These are phyloP conservation scores for Coenonympha glycerion DNA, from an alignment of 2,888 invertebrate species.

Conservation along the genomic window DNA sequence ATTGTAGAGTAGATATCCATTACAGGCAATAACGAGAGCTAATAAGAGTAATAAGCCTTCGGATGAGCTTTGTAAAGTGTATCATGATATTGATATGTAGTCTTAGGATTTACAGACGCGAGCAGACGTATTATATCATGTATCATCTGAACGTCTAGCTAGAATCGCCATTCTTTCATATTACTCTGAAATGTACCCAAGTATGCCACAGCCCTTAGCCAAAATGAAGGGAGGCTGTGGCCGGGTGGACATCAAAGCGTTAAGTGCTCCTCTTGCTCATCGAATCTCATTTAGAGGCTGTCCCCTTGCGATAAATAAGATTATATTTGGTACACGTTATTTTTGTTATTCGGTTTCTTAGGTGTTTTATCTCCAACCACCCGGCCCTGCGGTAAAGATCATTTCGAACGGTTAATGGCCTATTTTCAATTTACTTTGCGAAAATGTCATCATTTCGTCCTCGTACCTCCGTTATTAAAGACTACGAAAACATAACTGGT, in stretches of 20 bases:
- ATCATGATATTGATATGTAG: too few species aligned
- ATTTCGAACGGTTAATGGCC: slow-evolving; percentile 11
- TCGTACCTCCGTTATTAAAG: background rate
- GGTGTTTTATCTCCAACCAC: slow-evolving; percentile 19
- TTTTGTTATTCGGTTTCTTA: slow-evolving; percentile 40
- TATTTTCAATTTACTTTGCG: slow-evolving; percentile 10
- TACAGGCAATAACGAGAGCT: too few species aligned
- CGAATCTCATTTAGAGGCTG: slow-evolving; percentile 48
- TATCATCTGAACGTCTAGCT: too few species aligned
- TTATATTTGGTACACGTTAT: slow-evolving; percentile 57
- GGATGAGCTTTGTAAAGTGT: too few species aligned
- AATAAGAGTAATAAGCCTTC: too few species aligned
- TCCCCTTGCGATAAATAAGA: slow-evolving; percentile 70
- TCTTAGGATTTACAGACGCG: too few species aligned
- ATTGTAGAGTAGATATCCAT: too few species aligned
- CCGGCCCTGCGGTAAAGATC: slow-evolving; percentile 10
- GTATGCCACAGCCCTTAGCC: slow-evolving; percentile 29
- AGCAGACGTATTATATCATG: too few species aligned
- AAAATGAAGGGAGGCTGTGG: slow-evolving; percentile 41
- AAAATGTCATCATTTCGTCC: slow-evolving; percentile 1
- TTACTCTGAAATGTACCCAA: too few species aligned
- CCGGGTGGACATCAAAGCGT: slow-evolving; percentile 73
- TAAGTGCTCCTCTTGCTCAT: slow-evolving; percentile 65
- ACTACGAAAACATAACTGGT: too few species aligned
- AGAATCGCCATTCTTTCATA: too few species aligned